Base-by-base conservation (phyloP, 2,888 invertebrate species). In the Drosophila imparisetae region DNA sequence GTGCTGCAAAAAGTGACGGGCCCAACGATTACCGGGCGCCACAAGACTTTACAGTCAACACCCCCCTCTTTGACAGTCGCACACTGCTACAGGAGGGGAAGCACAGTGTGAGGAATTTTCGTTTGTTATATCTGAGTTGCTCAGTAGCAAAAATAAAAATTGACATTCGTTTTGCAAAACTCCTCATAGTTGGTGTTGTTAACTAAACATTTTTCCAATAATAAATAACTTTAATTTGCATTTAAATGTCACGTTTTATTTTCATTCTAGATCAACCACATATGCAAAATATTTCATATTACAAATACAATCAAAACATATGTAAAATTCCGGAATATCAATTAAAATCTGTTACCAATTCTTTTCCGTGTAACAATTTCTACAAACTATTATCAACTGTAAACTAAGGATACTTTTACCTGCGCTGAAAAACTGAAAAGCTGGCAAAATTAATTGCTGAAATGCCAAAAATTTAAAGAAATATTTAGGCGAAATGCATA, bases 401-500 rank as follows among this genome's bases (percentile, higher is more conserved):
- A 21, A 58, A 11, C 21, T 34, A 29, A 6, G 63, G 50, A 75
- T 61, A 66, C 15, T 40, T 48, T 36, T 18, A 48, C 38, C 40
- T 62, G 49, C 6, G n/a, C 49, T 61, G 48, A 53, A 66, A 66
- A 72, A 72, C 49, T 57, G 68, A 66, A 55, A 69, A 45, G 40
- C 32, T 66, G 2, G 65, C 30, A 61, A 76, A 78, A 83, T 79
- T 69, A 82, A 85, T 79, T 80, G 76, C 80, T 57, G 40, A 70
- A 69, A 66, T 64, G 55, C 55, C 66, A 38, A 60, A 64, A 74
- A 66, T 72, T 72, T 75, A 72, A 81, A 58, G 68, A 75, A 71
- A 66, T 72, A 75, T 79, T 75, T 77, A 42, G 73, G 54, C 66
- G 68, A 66, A 81, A 63, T 74, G 84, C 81, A 81, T 78, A 81